Evolutionary conservation across 2,113 vertebrate species (phyloP).

Genomic region (Empidonax traillii): DNA sequence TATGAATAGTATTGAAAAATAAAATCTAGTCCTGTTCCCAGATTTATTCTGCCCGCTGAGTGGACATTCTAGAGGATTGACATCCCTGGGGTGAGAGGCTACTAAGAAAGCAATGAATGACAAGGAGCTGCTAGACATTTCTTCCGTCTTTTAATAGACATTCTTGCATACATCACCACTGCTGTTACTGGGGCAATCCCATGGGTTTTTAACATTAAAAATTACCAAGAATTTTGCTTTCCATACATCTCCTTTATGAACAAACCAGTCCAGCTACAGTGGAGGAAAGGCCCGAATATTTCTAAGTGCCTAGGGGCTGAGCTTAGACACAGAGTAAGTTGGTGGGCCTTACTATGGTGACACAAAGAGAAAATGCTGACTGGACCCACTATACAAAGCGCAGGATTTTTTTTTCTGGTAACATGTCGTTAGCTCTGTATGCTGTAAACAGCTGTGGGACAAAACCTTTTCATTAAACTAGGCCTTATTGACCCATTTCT

Average conservation of each 20-base stretch:
- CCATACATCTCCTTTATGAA: not conserved
- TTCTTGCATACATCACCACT: not conserved
- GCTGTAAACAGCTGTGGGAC: not conserved
- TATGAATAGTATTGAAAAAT: not conserved
- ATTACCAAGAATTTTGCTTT: not conserved
- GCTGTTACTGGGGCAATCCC: not conserved
- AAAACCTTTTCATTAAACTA: not conserved
- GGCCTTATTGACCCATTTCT: not conserved
- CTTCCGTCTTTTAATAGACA: not conserved
- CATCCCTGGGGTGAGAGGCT: not conserved
- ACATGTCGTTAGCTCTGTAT: not conserved
- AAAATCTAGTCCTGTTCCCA: not conserved
- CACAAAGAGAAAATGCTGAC: not conserved
- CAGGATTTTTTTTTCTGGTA: not conserved
- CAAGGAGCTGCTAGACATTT: not conserved
- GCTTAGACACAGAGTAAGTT: not conserved
- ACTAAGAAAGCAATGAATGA: not conserved
- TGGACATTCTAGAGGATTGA: fast-evolving
- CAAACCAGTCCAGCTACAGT: not conserved
- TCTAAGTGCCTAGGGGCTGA: not conserved
- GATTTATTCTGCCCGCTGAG: not conserved
- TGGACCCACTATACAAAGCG: not conserved
- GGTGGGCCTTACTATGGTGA: not conserved
- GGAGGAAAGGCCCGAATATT: not conserved
- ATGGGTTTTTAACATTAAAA: not conserved